Conservation (phyloP, 2,888 invertebrate species). For the Drosophila kokeensis region DNA sequence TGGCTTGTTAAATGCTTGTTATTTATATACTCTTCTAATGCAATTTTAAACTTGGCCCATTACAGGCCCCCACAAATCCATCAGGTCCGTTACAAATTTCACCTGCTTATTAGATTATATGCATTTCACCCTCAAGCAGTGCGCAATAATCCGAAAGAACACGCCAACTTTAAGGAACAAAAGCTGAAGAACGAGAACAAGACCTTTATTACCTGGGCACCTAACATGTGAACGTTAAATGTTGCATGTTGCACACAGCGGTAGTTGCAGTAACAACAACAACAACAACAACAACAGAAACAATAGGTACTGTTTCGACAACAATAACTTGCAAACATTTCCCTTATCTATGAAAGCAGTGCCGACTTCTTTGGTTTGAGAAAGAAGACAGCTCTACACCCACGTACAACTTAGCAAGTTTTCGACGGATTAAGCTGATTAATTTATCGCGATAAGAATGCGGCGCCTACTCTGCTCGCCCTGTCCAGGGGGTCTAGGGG, state of each 20-base stretch:
- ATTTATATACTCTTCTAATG: slow-evolving; percentile 71
- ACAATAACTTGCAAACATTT: slow-evolving; percentile 67
- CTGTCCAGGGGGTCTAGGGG: slow-evolving; percentile 20
- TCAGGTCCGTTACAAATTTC: slow-evolving; percentile 57
- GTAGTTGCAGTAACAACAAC: slow-evolving; percentile 16
- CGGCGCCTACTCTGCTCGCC: slow-evolving; percentile 50
- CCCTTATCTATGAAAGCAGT: slow-evolving; percentile 71
- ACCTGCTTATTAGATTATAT: slow-evolving; percentile 76
- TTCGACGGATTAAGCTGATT: slow-evolving; percentile 81
- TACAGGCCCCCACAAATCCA: slow-evolving; percentile 28
- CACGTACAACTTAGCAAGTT: slow-evolving; percentile 73
- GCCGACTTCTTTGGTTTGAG: slow-evolving; percentile 48
- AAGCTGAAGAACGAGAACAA: slow-evolving; percentile 15
- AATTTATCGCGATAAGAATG: slow-evolving; percentile 79
- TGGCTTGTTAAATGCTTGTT: slow-evolving; percentile 55
- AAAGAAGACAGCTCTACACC: slow-evolving; percentile 29
- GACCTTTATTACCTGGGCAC: slow-evolving; percentile 57
- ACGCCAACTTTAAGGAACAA: slow-evolving; percentile 51
- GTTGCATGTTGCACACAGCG: slow-evolving; percentile 73
- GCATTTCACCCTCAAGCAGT: slow-evolving; percentile 70
- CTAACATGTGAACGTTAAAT: slow-evolving; percentile 74
- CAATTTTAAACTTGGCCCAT: slow-evolving; percentile 68
- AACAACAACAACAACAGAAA: slow-evolving; percentile 30
- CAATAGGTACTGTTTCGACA: slow-evolving; percentile 51
- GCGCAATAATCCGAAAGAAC: slow-evolving; percentile 71